Conservation (phyloP, 2,888 invertebrate genomes). For the Thecocarcelia acutangulata region DNA sequence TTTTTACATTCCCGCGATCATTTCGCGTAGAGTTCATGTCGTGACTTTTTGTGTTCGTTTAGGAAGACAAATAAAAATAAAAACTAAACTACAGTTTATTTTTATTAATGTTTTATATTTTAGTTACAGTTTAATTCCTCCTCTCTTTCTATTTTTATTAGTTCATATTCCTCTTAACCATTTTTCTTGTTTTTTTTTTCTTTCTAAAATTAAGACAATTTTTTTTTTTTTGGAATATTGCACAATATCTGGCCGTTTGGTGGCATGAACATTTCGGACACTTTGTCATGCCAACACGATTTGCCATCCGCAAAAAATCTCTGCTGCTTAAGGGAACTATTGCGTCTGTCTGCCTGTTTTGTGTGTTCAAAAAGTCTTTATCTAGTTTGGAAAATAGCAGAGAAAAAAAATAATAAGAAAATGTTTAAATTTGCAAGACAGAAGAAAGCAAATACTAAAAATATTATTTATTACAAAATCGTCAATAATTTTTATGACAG, state of each 20-base stretch:
- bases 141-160: background rate
- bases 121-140: constrained; percentile 63
- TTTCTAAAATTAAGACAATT: constrained; percentile 8
- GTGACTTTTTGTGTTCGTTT: constrained; percentile 62
- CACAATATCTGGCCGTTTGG: constrained; percentile 51
- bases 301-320: constrained; percentile 59
- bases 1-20: constrained; percentile 68
- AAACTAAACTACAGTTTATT: constrained; percentile 46
- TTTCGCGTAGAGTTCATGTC: constrained; percentile 67
- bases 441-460: constrained; percentile 38
- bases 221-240: constrained; percentile 35
- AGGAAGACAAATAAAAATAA: constrained; percentile 34
- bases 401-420: constrained; percentile 35
- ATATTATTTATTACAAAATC: constrained; percentile 51
- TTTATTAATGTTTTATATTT: constrained; percentile 62
- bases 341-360: constrained; percentile 10
- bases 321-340: constrained; percentile 56
- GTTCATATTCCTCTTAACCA: constrained; percentile 2
- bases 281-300: constrained; percentile 68
- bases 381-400: background rate
- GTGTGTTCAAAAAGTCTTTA: background rate
- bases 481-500: constrained; percentile 4
- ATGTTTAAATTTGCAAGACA: constrained; percentile 42
- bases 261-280: constrained; percentile 48
- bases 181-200: background rate